Base-by-base conservation (phyloP, 2,797 vertebrate genomes). In the Threskiornis aethiopicus region DNA sequence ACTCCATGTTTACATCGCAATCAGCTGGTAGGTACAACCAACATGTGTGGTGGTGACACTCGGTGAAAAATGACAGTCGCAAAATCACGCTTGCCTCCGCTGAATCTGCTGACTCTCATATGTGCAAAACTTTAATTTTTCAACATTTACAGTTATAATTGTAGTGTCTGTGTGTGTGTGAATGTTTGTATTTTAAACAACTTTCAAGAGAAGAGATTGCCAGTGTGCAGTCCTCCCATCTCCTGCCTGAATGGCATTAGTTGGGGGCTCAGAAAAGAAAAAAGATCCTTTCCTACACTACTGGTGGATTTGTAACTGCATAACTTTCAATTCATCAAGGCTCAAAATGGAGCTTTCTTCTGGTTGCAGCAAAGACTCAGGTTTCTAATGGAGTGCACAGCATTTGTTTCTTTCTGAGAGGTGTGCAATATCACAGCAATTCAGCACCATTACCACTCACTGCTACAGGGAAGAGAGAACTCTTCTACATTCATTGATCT, bases 401-500 rank as follows among this genome's bases (percentile, higher is more conserved):
- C 46, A 72, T 91, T 88, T 93, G 49, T 93, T 88, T 92, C 49
- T 67, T 64, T 55, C 69, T 58, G 76, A 90, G 89, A 93, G 9
- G 42, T 89, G 21, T 78, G 76, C 3, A 1, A 46, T 72, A 78
- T 13, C 80, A 61, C 13, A 1, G 89, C 57, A 84, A 82, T 79
- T 94, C 94, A 92, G 72, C 35, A 90, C 87, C 69, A 95, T 95
- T 95, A 96, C 54, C 69, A 96, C 91, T 91, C 54, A 59, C 61
- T 95, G 89, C 92, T 89, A 86, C 3, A 0, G 91, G 94, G 84
- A 81, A 92, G 61, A 77, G 44, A 84, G 84, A 92, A 9, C 67
- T 84, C 49, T 89, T 77, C 91, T 80, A 65, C 84, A 31, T 92
- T 81, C 84, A 96, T 94, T 94, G 95, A 92, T 97, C 95, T 95